Base-by-base conservation (phyloP, 2,888 invertebrate species). In the Molorchus minor region DNA sequence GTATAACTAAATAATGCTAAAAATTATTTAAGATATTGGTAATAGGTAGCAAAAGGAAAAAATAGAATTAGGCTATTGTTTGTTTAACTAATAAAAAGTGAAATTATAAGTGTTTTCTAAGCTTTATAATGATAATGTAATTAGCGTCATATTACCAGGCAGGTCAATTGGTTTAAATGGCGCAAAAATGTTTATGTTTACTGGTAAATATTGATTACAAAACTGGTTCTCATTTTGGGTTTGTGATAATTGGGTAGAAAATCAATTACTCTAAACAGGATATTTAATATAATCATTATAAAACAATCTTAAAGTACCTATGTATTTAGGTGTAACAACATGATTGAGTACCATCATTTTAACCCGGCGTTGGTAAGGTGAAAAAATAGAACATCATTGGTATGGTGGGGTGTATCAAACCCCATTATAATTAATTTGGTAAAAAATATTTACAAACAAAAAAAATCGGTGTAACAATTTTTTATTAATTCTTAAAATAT, bases 121-220 rank as follows among this genome's bases (percentile, higher is more conserved):
- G 25, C 20, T 43, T 43, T 43, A 43, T 43, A 25, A 19, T 25
- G 12, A 43, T 43, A 25, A 19, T 25, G 12, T n/a, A 43, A 43
- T 43, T 43, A 43, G 43, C 43, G 21, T n/a, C 43, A 25, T 21
- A 19, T 13, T 13, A 43, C 15, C 12, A 25, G 40, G 43, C 15
- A 43, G 25, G 43, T 21, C 43, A 43, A 41, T 43, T 43, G 21
- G 12, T 40, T 40, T n/a, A n/a, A 40, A 17, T 17, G 17, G 4
- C 8, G 5, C 20, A 21, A 25, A 21, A 25, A 25, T 33, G 25
- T 43, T 43, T 25, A 5, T 43, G 13, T 21, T 21, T 12, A 15
- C 15, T 15, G 43, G 7, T 25, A 43, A 43, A 0, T 21, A 43
- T 8, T 25, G 2, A 7, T 13, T 3, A 15, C 25, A 43, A 21